Evolutionary conservation across 2,113 vertebrate genomes (phyloP), one percentile per base, ranked within the genome.

Genomic region (Abramis brama): DNA sequence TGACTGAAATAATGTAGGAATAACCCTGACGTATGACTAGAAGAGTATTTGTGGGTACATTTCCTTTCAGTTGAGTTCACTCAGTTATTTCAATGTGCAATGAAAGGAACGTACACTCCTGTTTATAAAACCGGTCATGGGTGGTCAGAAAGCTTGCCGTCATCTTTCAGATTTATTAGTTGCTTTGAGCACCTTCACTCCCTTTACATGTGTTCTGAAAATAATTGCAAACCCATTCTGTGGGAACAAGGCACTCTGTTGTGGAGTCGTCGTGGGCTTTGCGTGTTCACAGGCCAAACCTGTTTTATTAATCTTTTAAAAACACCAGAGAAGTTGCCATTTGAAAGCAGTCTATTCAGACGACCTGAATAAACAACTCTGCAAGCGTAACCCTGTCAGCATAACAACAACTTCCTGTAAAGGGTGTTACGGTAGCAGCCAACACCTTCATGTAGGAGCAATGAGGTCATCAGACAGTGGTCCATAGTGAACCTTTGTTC

Each of bases 341-440:
- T 92, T 95, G 90, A 95, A 95, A 95, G 94, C 89, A 62, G 82
- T 85, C 91, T 90, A 93, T 95, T 95, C 92, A 95, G 87, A 59
- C 82, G 64, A 86, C 84, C 76, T 62, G 84, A 88, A 90, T 91
- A 92, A 94, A 93, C 91, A 93, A 79, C 76, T 59, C 80, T 71
- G 70, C 64, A 70, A 78, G 55, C 50, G 39, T 64, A 50, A 85
- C 88, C 85, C 60, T 71, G 84, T 86, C 33, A 86, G 23, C 7
- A 39, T 89, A 92, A 89, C 92, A 93, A 90, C 92, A 93, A 90
- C 85, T 87, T 89, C 92, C 91, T 94, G 89, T 94, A 79, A 89
- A 87, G 93, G 91, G 93, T 92, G 91, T 92, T 90, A 86, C 85
- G 84, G 91, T 91, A 90, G 91, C 91, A 91, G 91, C 91, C 93